Base-by-base conservation (phyloP, 2,113 vertebrate species). In the Amblyopsis rosae region DNA sequence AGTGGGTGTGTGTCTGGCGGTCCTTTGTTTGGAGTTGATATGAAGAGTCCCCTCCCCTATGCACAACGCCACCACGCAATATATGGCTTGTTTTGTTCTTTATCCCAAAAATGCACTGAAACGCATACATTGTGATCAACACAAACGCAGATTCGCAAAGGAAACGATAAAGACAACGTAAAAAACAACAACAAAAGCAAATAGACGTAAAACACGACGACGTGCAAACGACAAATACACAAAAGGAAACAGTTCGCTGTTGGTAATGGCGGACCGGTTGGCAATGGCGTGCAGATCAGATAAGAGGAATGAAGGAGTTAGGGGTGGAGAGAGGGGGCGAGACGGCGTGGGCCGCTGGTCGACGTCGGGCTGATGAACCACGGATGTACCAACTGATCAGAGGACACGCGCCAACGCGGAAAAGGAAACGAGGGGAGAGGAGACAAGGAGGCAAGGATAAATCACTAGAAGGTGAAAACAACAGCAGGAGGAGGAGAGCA, bases 1-100 rank as follows among this genome's bases (percentile, higher is more conserved):
- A 72, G 76, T 75, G 62, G n/a, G 41, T 12, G 46, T 67, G 62
- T 80, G 78, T 62, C 64, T 75, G 67, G 65, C 50, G 81, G 63
- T 89, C 77, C 87, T 91, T 92, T 91, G 89, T 91, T 84, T 76
- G 80, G 80, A 77, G 65, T 72, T 75, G 82, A 64, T 75, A 62
- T 67, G 63, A 69, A 69, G 62, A 16, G 64, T 65, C 76, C 67
- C 73, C 78, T 88, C 81, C 84, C 80, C 82, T 86, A 64, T 71
- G 75, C 79, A 63, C 48, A 62, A 17, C 35, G n/a, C 79, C 68
- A 73, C 70, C 66, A 63, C 76, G 73, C 65, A 78, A 81, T 70
- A 72, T 76, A 76, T 19, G 47, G 26, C 26, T 26, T 26, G 26
- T 26, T 1, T 26, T 26, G 26, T 26, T 26, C 26, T 26, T 26